These are phyloP conservation scores for Watsonalla binaria DNA, from an alignment of 2,888 invertebrate genomes.

Conservation along the genomic window DNA sequence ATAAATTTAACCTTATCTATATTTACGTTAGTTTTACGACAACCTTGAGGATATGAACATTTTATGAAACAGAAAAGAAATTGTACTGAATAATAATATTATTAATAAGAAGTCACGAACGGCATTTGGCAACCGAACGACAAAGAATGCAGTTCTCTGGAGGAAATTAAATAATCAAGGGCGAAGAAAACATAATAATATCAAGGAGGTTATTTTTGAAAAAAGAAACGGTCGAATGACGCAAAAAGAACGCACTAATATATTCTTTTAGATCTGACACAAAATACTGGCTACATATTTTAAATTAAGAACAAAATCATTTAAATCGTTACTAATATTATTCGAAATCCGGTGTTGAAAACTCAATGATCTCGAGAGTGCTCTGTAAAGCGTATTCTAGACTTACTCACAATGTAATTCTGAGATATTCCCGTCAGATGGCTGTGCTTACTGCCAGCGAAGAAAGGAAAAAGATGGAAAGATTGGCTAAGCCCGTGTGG, in stretches of 20 bases:
- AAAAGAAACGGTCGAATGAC: conserved; percentile 15
- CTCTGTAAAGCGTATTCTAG: conserved; percentile 61
- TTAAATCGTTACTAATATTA: conserved; percentile 28
- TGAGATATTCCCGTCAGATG: conserved; percentile 59
- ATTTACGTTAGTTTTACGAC: too few species aligned
- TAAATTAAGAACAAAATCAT: conserved; percentile 9
- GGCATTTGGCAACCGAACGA: not conserved
- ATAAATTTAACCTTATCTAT: too few species aligned
- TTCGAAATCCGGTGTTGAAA: conserved; percentile 31
- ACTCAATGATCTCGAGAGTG: conserved; percentile 41
- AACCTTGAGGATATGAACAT: too few species aligned
- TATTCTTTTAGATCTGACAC: conserved; percentile 14
- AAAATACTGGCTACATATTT: conserved; percentile 17
- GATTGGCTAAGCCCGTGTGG: conserved; percentile 58
- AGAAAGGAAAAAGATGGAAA: conserved; percentile 49
- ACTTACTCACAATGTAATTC: conserved; percentile 58
- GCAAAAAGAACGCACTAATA: conserved; percentile 13
- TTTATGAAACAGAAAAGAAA: too few species aligned
- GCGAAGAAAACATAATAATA: not conserved
- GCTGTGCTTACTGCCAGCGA: conserved; percentile 51
- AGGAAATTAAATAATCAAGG: not conserved
- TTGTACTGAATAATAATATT: not conserved
- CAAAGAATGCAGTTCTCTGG: not conserved
- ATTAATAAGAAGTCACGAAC: not conserved
- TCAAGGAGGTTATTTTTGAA: conserved; percentile 6